Conservation (phyloP, 2,113 vertebrate genomes). For the Danio rerio region GRCz12tu NC_133200.1:30764001-30764500, state of each 20-base stretch:
- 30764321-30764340: not conserved
- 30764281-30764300: too few relatives aligned
- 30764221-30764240: not conserved
- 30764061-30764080: constrained; percentile 46
- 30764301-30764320: too few relatives aligned
- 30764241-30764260: not conserved
- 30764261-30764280: not conserved
- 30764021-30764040: constrained; percentile 16
- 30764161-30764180: not conserved
- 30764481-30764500: not conserved
- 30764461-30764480: constrained; percentile 23
- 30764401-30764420: constrained; percentile 16
- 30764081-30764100: not conserved
- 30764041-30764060: constrained; percentile 16
- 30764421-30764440: constrained; percentile 37
- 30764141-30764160: not conserved
- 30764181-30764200: not conserved
- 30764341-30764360: not conserved
- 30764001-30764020: constrained; percentile 50
- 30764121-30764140: constrained; percentile 57
- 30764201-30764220: not conserved
- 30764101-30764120: constrained; percentile 57
- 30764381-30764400: constrained; percentile 45
- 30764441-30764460: constrained; percentile 43
- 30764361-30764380: constrained; percentile 25